Percentiles rank a stretch among this genome's conserved stretches.
Conservation (phyloP, 2,113 vertebrate genomes). For the Platichthys stellatus region DNA sequence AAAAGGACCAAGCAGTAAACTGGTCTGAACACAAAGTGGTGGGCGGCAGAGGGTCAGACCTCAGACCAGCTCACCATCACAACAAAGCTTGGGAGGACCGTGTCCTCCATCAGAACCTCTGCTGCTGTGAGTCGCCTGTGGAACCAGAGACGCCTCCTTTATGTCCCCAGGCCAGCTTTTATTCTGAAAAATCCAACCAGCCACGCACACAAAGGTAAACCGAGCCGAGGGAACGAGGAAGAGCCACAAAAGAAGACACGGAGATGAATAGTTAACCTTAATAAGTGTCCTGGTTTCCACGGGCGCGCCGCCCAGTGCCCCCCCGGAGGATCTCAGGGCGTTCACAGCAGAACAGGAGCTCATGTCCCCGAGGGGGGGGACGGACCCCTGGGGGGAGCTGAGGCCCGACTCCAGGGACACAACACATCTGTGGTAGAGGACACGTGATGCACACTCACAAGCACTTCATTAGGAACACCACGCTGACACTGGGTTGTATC, state of each 20-base stretch:
- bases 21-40: too few species aligned
- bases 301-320: slow-evolving; percentile 19
- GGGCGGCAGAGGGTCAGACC: background rate
- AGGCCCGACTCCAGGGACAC: background rate
- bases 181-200: slow-evolving; percentile 50
- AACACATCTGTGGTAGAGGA: background rate
- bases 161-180: slow-evolving; percentile 14
- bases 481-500: background rate
- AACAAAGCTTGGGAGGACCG: background rate
- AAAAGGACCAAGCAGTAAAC: too few species aligned
- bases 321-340: too few species aligned
- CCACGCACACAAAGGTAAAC: slow-evolving; percentile 43
- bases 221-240: slow-evolving; percentile 42
- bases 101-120: background rate
- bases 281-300: slow-evolving; percentile 78
- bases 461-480: background rate
- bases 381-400: background rate
- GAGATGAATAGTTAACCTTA: slow-evolving; percentile 57
- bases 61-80: background rate
- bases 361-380: background rate
- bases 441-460: background rate
- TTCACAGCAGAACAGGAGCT: background rate
- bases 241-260: slow-evolving; percentile 44
- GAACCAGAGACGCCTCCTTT: slow-evolving; percentile 61
- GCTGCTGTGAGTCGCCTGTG: background rate